Conservation (phyloP, 2,888 invertebrate genomes). For the Oscheius myriophilus region DNA sequence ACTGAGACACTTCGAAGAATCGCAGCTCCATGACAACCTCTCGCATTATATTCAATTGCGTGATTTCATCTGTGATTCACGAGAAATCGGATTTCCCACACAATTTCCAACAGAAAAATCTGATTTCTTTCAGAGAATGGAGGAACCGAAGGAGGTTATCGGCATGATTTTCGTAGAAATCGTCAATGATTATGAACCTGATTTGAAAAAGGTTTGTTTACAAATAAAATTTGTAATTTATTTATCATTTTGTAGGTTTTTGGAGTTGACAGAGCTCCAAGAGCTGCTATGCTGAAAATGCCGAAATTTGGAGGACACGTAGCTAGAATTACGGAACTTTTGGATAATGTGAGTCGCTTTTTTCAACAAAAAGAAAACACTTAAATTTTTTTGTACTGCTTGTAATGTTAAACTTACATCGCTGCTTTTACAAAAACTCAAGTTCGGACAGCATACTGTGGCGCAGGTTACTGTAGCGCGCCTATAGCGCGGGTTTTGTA, state of each 20-base stretch:
- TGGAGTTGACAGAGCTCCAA: conserved; percentile 68
- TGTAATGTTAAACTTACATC: too few relatives aligned
- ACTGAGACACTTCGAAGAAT: too few relatives aligned
- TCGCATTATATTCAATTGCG: background rate
- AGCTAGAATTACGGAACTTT: conserved; percentile 63
- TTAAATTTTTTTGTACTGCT: too few relatives aligned
- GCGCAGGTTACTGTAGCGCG: too few relatives aligned
- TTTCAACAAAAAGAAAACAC: too few relatives aligned
- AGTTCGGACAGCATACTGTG: too few relatives aligned
- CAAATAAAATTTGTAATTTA: too few relatives aligned
- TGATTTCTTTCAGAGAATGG: conserved; percentile 53
- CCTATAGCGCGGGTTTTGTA: too few relatives aligned
- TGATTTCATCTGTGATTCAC: background rate
- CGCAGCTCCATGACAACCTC: background rate
- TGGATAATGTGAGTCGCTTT: conserved; percentile 63
- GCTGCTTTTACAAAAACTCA: too few relatives aligned
- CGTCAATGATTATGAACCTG: conserved; percentile 66
- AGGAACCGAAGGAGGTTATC: conserved; percentile 68
- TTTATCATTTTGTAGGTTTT: conserved; percentile 52
- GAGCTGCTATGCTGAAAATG: conserved; percentile 67
- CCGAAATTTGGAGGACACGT: conserved; percentile 69
- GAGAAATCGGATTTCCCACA: background rate
- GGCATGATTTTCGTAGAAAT: conserved; percentile 67
- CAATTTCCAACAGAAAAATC: background rate
- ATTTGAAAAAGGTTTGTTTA: conserved; percentile 57